A percentile compares a stretch with the other conserved stretches of the same genome.
Evolutionary conservation across 2,797 vertebrate species (phyloP).

Genomic region (Garrulus glandarius): DNA sequence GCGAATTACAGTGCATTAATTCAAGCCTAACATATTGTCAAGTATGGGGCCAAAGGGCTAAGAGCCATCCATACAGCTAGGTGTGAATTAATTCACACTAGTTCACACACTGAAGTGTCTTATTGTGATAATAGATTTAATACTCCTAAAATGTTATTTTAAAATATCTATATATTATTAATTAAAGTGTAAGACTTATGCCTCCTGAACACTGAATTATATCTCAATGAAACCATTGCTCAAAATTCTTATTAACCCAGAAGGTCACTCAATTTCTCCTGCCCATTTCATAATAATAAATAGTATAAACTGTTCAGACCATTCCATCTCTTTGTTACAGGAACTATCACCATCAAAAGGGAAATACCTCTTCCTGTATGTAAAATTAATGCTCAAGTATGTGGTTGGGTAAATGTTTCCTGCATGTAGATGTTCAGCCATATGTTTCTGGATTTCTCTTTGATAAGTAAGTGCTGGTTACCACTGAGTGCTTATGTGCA

Average conservation of each 20-base stretch:
- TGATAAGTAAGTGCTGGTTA: background rate
- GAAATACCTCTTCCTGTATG: constrained; percentile 50
- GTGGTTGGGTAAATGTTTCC: constrained; percentile 34
- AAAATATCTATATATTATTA: constrained; percentile 63
- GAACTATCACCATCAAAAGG: constrained; percentile 56
- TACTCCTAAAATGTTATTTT: constrained; percentile 65
- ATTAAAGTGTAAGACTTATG: constrained; percentile 51
- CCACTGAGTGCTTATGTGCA: background rate
- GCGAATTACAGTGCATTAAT: constrained; percentile 64
- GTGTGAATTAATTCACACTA: constrained; percentile 61
- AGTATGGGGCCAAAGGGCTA: constrained; percentile 46
- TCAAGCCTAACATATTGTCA: constrained; percentile 55
- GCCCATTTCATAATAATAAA: constrained; percentile 65
- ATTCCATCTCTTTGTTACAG: constrained; percentile 57
- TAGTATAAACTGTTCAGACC: constrained; percentile 53
- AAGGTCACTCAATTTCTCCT: constrained; percentile 69
- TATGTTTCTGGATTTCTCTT: constrained; percentile 1
- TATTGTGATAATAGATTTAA: constrained; percentile 67
- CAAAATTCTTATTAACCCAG: constrained; percentile 73
- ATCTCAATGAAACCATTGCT: constrained; percentile 65
- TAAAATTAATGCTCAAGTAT: constrained; percentile 54
- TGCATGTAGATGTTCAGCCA: background rate
- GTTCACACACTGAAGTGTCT: constrained; percentile 34
- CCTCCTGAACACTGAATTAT: constrained; percentile 62
- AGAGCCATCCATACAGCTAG: constrained; percentile 54